A percentile compares a stretch with the other conserved stretches of the same genome.
These are phyloP conservation scores for Ochlodes sylvanus DNA, from an alignment of 2,888 invertebrate species.

Conservation along the genomic window DNA sequence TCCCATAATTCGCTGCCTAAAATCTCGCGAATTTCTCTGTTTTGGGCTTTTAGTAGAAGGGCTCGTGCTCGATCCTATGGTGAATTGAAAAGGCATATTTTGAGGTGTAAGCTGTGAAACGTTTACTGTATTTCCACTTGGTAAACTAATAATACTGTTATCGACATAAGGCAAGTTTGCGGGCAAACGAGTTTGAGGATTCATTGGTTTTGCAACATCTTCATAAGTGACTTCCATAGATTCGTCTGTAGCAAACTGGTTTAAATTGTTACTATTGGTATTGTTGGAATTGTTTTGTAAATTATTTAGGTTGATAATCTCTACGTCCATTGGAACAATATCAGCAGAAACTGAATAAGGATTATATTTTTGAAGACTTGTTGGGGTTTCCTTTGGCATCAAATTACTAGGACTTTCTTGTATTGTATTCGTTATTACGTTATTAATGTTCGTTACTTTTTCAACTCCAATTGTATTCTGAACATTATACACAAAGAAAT, in stretches of 20 bases:
- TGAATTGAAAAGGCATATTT: slow-evolving; percentile 45
- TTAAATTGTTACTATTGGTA: neutral
- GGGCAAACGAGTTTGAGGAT: neutral
- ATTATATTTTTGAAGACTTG: neutral
- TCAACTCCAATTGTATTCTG: slow-evolving; percentile 1
- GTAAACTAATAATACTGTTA: neutral
- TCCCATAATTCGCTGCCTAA: slow-evolving; percentile 39
- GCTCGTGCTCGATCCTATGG: slow-evolving; percentile 48
- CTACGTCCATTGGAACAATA: slow-evolving; percentile 33
- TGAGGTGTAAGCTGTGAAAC: slow-evolving; percentile 19
- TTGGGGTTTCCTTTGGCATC: neutral
- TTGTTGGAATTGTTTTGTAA: neutral
- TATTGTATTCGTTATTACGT: neutral
- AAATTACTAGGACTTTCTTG: neutral
- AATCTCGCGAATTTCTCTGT: slow-evolving; percentile 32
- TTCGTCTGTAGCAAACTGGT: slow-evolving; percentile 8
- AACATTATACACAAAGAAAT: slow-evolving; percentile 32
- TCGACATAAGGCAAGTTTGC: neutral
- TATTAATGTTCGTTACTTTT: neutral
- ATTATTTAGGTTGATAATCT: slow-evolving; percentile 23
- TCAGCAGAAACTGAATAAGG: neutral
- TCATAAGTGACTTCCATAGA: slow-evolving; percentile 21
- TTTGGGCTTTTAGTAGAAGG: neutral
- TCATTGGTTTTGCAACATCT: neutral
- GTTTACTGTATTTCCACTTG: neutral